Evolutionary conservation across 2,888 invertebrate species (phyloP).

Genomic region (Linnaemya vulpina): DNA sequence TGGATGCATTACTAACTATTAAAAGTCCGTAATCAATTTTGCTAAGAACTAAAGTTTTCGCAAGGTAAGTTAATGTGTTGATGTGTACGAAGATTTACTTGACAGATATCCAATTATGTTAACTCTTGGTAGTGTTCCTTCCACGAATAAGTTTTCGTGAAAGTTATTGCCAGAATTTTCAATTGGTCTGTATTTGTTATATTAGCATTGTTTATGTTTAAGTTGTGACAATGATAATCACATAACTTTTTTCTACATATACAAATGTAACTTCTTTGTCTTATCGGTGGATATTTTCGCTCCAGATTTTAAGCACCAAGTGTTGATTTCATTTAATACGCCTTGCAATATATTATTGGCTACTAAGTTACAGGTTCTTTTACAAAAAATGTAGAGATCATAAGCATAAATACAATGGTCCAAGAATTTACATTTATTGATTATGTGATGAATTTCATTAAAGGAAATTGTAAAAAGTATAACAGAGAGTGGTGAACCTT

Average conservation of each 20-base stretch:
- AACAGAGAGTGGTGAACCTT: slow-evolving; percentile 13
- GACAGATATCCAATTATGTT: too few relatives aligned
- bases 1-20: too few relatives aligned
- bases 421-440: slow-evolving; percentile 14
- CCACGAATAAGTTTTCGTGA: too few relatives aligned
- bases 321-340: slow-evolving; percentile 27
- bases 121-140: too few relatives aligned
- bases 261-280: slow-evolving; percentile 58
- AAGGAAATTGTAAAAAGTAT: slow-evolving; percentile 57
- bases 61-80: neutral
- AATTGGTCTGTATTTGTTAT: too few relatives aligned
- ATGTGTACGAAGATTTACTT: neutral
- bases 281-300: slow-evolving; percentile 62
- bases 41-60: too few relatives aligned
- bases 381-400: slow-evolving; percentile 64
- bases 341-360: slow-evolving; percentile 20
- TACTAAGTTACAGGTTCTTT: slow-evolving; percentile 10
- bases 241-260: slow-evolving; percentile 47
- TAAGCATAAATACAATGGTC: slow-evolving; percentile 67
- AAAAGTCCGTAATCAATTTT: too few relatives aligned
- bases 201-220: too few relatives aligned
- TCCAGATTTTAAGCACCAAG: slow-evolving; percentile 48
- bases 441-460: too few relatives aligned
- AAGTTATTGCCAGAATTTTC: too few relatives aligned
- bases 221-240: neutral